These are phyloP conservation scores for Monochamus alternatus DNA, from an alignment of 2,888 invertebrate species.

Conservation along the genomic window DNA sequence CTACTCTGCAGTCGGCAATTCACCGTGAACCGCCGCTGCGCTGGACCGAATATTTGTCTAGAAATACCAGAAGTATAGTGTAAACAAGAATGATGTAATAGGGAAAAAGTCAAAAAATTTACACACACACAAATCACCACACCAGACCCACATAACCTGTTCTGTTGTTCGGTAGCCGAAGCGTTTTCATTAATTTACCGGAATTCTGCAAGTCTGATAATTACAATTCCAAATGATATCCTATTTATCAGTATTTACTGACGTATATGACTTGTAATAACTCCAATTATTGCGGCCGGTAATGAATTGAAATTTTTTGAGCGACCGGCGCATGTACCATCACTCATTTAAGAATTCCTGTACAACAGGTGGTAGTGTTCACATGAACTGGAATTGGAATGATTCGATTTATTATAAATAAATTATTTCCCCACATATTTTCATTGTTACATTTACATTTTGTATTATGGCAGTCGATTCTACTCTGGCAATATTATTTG, in stretches of 20 bases:
- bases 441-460: background rate
- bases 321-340: slow-evolving; percentile 20
- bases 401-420: slow-evolving; percentile 10
- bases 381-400: slow-evolving; percentile 17
- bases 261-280: slow-evolving; percentile 57
- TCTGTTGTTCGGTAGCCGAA: slow-evolving; percentile 15
- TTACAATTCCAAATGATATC: slow-evolving; percentile 23
- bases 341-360: slow-evolving; percentile 46
- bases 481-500: too few species aligned
- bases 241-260: slow-evolving; percentile 34
- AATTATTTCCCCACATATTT: background rate
- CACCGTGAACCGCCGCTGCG: too few species aligned
- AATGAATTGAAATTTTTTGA: slow-evolving; percentile 56
- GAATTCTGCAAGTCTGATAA: slow-evolving; percentile 1
- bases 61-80: background rate
- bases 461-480: background rate
- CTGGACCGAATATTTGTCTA: too few species aligned
- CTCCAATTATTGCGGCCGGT: slow-evolving; percentile 56
- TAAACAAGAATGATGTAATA: slow-evolving; percentile 31
- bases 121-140: slow-evolving; percentile 24
- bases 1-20: too few species aligned
- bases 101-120: slow-evolving; percentile 16
- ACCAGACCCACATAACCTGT: slow-evolving; percentile 28
- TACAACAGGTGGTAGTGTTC: slow-evolving; percentile 44
- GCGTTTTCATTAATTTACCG: slow-evolving; percentile 23